A percentile compares a stretch with the other conserved stretches of the same genome.
These are phyloP conservation scores for Dryadula phaetusa DNA, from an alignment of 2,888 invertebrate species.

Conservation along the genomic window DNA sequence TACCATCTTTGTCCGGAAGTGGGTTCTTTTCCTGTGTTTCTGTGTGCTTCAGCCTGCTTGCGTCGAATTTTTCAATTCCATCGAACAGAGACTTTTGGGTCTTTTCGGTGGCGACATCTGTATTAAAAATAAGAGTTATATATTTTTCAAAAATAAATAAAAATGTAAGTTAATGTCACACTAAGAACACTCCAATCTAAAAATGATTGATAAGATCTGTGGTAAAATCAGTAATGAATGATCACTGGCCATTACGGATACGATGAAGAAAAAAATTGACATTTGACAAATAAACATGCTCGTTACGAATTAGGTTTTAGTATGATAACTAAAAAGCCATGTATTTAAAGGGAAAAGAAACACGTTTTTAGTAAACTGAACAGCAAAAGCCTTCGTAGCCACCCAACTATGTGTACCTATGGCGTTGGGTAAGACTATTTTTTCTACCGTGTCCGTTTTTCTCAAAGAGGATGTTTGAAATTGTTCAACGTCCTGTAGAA, in stretches of 20 bases:
- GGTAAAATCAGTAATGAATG: not conserved
- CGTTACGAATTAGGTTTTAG: constrained; percentile 48
- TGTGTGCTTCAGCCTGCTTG: constrained; percentile 93
- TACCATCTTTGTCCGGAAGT: constrained; percentile 97
- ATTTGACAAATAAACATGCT: constrained; percentile 53
- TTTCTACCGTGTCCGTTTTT: constrained; percentile 92
- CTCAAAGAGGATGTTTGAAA: constrained; percentile 91
- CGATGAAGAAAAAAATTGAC: constrained; percentile 7
- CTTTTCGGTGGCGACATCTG: constrained; percentile 95
- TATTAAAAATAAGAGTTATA: constrained; percentile 51
- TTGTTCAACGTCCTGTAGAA: constrained; percentile 90
- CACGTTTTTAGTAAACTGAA: constrained; percentile 34
- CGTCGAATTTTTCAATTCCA: constrained; percentile 94
- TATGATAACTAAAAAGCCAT: constrained; percentile 26
- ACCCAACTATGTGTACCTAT: constrained; percentile 85
- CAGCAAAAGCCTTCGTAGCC: constrained; percentile 31
- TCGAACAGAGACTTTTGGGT: constrained; percentile 92
- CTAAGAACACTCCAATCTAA: constrained; percentile 16
- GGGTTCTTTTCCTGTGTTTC: constrained; percentile 97
- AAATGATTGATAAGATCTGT: not conserved
- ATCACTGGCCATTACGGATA: not conserved
- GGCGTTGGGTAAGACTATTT: constrained; percentile 92
- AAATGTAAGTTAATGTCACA: constrained; percentile 16
- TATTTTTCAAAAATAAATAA: not conserved
- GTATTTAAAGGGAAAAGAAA: constrained; percentile 21